These are phyloP conservation scores for Herpailurus yagouaroundi DNA, from an alignment of 2,113 vertebrate genomes.

Conservation along the genomic window DNA sequence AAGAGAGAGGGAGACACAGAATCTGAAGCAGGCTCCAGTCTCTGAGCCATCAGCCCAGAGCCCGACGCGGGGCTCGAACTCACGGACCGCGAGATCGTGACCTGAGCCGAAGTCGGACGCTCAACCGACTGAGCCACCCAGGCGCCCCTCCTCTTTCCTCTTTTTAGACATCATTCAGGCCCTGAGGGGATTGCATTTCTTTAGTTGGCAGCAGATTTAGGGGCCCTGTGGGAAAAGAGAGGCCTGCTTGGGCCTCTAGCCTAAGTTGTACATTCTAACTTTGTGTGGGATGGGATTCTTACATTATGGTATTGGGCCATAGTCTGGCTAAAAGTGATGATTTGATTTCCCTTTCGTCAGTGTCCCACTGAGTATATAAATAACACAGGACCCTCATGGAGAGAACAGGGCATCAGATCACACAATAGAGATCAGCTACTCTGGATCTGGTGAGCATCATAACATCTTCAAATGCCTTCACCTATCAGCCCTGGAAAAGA, in stretches of 20 bases:
- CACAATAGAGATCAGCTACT: background rate
- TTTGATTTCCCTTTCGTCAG: background rate
- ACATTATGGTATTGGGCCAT: background rate
- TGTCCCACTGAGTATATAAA: background rate
- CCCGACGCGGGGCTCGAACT: no score
- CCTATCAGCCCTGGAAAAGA: background rate
- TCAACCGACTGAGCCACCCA: no score
- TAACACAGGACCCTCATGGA: background rate
- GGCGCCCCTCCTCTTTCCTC: background rate
- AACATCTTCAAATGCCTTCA: background rate
- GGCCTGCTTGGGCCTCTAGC: background rate
- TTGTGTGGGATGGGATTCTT: background rate
- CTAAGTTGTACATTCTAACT: background rate
- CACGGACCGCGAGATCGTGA: no score
- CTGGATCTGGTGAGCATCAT: background rate
- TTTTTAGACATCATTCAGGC: background rate
- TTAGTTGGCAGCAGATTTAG: background rate
- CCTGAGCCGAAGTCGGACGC: no score
- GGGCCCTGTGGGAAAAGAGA: background rate
- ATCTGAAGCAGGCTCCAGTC: no score
- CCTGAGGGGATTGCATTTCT: background rate
- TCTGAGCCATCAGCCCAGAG: no score
- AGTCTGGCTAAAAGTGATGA: background rate
- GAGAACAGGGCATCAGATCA: rapidly evolving
- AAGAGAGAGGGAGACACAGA: no score